These are phyloP conservation scores for Hyles euphorbiae DNA, from an alignment of 1,140 invertebrate species.

Conservation along the genomic window DNA sequence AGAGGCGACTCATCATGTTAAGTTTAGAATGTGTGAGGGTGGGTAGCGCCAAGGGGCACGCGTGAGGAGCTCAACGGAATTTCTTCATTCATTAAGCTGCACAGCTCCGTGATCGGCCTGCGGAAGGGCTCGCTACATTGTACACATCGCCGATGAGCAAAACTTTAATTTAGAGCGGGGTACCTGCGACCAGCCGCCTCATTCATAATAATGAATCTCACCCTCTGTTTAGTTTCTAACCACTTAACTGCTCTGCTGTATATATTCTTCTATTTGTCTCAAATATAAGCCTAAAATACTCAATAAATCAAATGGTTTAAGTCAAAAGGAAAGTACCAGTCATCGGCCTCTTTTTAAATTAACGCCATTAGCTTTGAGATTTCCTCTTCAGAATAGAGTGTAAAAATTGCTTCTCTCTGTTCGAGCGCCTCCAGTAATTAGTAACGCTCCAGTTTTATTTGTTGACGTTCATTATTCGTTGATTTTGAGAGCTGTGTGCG, in stretches of 20 bases:
- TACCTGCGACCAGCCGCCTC: conserved; percentile 46
- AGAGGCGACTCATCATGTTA: too few relatives aligned
- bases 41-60: conserved; percentile 20
- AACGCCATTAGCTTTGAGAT: conserved; percentile 69
- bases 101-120: conserved; percentile 56
- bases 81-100: conserved; percentile 65
- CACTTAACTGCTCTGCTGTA: background rate
- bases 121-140: conserved; percentile 43
- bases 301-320: conserved; percentile 68
- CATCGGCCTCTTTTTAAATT: conserved; percentile 71
- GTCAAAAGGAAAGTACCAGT: conserved; percentile 68
- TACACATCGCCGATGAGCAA: conserved; percentile 48
- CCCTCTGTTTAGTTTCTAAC: conserved; percentile 60
- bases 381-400: conserved; percentile 67
- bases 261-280: too few relatives aligned
- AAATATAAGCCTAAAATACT: background rate
- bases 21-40: conserved; percentile 8
- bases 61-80: conserved; percentile 41
- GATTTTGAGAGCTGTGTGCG: conserved; percentile 55
- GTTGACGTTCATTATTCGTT: conserved; percentile 75
- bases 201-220: conserved; percentile 57
- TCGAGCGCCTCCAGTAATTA: conserved; percentile 70
- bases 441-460: conserved; percentile 76
- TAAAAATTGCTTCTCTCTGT: conserved; percentile 70
- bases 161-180: conserved; percentile 63